phyloP scores from a whole-genome alignment of 1,140 invertebrate species.

The Drosophila parvula region DNA sequence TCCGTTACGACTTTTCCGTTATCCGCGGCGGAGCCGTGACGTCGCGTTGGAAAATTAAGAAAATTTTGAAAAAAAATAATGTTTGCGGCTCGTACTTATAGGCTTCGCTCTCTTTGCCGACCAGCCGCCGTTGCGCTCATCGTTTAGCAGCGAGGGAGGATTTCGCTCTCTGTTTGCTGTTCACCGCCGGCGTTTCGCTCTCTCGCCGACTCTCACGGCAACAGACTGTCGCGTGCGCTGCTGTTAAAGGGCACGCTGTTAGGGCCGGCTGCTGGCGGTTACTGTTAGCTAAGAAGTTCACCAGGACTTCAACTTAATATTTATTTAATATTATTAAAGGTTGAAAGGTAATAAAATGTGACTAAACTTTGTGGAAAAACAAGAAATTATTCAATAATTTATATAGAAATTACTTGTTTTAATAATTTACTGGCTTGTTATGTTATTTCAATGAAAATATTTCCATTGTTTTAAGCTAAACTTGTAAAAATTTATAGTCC shows the following conservation, averaged over 20 bases:
- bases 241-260: not conserved
- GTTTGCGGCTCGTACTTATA: constrained; percentile 19
- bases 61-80: constrained; percentile 17
- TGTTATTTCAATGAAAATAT: too few relatives aligned
- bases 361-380: too few relatives aligned
- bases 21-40: constrained; percentile 15
- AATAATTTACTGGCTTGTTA: too few relatives aligned
- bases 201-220: not conserved
- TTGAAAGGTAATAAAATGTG: too few relatives aligned
- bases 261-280: not conserved
- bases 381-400: too few relatives aligned
- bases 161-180: not conserved
- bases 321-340: not conserved
- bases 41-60: constrained; percentile 11
- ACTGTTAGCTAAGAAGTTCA: not conserved
- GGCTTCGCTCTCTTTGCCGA: constrained; percentile 15
- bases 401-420: too few relatives aligned
- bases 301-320: not conserved
- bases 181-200: constrained; percentile 8
- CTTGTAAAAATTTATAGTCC: too few relatives aligned
- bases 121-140: not conserved
- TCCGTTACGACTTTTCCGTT: constrained; percentile 16
- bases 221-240: not conserved
- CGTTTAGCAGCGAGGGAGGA: not conserved
- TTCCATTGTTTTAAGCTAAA: too few relatives aligned